Evolutionary conservation across 2,113 vertebrate genomes (phyloP).

Genomic region (Butorides virescens): DNA sequence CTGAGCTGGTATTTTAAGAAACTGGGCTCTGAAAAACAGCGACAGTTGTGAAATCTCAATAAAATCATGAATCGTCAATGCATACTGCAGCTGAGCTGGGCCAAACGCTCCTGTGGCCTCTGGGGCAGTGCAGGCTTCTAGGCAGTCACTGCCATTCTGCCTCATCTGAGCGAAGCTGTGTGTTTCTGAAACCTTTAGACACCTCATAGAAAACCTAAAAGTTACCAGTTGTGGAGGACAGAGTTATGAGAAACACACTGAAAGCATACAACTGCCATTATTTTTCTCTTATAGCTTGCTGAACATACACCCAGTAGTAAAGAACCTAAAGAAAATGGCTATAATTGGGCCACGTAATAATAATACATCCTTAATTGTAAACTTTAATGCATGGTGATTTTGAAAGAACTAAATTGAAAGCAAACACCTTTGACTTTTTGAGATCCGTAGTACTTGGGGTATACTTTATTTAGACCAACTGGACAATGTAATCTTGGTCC

Average conservation of each 20-base stretch:
- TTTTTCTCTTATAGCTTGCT: neutral
- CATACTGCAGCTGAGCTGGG: neutral
- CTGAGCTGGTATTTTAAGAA: neutral
- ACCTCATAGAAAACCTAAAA: neutral
- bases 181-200: neutral
- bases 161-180: neutral
- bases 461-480: neutral
- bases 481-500: neutral
- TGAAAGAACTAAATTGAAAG: neutral
- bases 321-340: neutral
- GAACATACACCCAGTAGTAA: neutral
- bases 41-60: neutral
- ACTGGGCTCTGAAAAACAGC: neutral
- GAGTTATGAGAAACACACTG: neutral
- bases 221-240: neutral
- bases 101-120: neutral
- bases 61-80: neutral
- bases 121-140: neutral
- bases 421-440: neutral
- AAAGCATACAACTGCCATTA: neutral
- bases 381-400: neutral
- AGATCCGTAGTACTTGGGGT: neutral
- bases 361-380: neutral
- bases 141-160: neutral
- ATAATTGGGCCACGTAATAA: neutral